Evolutionary conservation across 2,797 vertebrate species (phyloP).

Genomic region (Vultur gryphus): DNA sequence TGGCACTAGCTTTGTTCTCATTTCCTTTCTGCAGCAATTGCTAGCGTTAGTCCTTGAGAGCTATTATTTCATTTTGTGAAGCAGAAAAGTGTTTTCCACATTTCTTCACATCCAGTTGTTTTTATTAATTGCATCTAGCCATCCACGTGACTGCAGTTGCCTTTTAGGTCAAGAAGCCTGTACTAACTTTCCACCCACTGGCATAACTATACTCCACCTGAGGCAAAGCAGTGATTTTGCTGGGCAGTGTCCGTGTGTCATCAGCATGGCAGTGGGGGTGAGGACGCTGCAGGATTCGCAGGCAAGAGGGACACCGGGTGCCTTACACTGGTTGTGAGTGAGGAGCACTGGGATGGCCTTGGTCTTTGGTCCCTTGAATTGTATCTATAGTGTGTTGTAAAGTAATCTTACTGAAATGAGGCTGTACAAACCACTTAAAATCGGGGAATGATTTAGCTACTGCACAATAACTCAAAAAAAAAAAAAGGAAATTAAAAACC

Average conservation of each 20-base stretch:
- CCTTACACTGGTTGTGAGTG: accelerated
- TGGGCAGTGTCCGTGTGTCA: accelerated
- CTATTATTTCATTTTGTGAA: background rate
- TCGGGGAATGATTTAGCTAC: background rate
- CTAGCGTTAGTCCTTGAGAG: background rate
- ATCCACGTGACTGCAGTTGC: background rate
- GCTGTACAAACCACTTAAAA: background rate
- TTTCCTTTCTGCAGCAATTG: background rate
- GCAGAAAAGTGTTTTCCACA: background rate
- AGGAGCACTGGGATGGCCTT: background rate
- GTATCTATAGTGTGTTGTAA: background rate
- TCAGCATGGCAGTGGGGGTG: accelerated
- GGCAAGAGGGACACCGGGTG: background rate
- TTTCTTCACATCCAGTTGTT: background rate
- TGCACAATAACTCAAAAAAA: background rate
- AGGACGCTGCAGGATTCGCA: background rate
- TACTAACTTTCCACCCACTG: background rate
- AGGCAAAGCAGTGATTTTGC: background rate
- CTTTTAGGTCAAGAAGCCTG: background rate
- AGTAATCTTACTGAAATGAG: background rate
- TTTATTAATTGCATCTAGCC: background rate
- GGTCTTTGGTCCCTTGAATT: background rate
- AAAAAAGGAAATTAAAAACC: background rate
- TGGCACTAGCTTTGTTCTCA: background rate
- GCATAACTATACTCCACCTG: too few species aligned